phyloP scores from a whole-genome alignment of 2,888 invertebrate genomes.

The Amphiduros pacificus region DNA sequence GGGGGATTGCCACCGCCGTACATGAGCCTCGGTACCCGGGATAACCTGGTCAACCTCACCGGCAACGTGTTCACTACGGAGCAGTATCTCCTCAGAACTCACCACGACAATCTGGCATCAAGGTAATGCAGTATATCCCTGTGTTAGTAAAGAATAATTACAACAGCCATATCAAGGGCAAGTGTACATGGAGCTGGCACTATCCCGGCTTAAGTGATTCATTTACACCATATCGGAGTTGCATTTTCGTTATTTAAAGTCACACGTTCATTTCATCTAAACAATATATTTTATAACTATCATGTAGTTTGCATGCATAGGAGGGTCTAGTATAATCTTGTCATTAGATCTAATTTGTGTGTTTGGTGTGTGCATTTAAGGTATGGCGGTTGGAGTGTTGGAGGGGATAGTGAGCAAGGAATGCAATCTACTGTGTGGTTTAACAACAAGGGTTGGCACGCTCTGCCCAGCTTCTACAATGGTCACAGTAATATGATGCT shows the following conservation, averaged over 20 bases:
- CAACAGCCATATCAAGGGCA: too few relatives aligned
- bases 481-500: constrained; percentile 58
- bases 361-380: constrained; percentile 30
- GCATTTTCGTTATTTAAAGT: too few relatives aligned
- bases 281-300: too few relatives aligned
- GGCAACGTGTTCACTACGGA: constrained; percentile 17
- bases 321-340: not conserved
- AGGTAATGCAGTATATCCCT: too few relatives aligned
- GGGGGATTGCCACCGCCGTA: constrained; percentile 29
- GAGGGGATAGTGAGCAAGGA: too few relatives aligned
- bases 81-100: not conserved
- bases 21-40: constrained; percentile 31
- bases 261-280: too few relatives aligned
- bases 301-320: not conserved
- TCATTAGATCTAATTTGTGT: too few relatives aligned
- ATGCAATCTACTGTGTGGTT: constrained; percentile 59
- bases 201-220: too few relatives aligned
- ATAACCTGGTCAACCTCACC: constrained; percentile 42
- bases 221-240: too few relatives aligned
- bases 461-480: constrained; percentile 59
- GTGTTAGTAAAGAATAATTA: too few relatives aligned
- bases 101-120: constrained; percentile 6
- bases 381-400: constrained; percentile 57
- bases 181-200: too few relatives aligned
- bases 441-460: constrained; percentile 60